These are phyloP conservation scores for Acestrorhynchus altus DNA, from an alignment of 2,797 vertebrate genomes.

Conservation along the genomic window DNA sequence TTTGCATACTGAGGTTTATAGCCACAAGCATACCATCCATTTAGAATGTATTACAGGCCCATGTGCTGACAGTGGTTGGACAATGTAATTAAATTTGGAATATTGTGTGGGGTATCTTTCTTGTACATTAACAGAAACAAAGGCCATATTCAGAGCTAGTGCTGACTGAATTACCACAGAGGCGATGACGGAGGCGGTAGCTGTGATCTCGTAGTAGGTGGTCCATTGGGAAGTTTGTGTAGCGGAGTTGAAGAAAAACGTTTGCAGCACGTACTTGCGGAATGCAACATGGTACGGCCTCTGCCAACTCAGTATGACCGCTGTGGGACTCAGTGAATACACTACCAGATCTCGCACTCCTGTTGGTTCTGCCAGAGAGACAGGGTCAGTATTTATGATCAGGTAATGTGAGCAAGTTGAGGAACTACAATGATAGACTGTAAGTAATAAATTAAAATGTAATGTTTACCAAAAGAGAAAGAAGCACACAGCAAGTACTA, in stretches of 20 bases:
- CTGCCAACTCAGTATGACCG: conserved; percentile 92
- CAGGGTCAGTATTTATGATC: not conserved
- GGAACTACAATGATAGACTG: not conserved
- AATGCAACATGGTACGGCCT: conserved; percentile 90
- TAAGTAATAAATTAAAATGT: not conserved
- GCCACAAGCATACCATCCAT: too few relatives aligned
- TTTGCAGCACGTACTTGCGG: conserved; percentile 93
- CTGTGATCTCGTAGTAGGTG: conserved; percentile 95
- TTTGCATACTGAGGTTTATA: too few relatives aligned
- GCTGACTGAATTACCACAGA: conserved; percentile 84
- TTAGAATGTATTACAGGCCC: too few relatives aligned
- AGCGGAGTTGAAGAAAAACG: conserved; percentile 95
- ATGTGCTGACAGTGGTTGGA: too few relatives aligned
- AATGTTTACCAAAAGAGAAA: not conserved
- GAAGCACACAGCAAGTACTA: not conserved
- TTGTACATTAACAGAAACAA: not conserved
- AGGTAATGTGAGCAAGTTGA: not conserved
- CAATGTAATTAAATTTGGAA: too few relatives aligned
- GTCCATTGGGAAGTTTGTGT: conserved; percentile 93
- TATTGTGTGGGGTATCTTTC: not conserved
- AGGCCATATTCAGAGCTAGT: not conserved
- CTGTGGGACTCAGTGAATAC: conserved; percentile 88
- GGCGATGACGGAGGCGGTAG: conserved; percentile 86
- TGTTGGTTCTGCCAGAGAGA: conserved; percentile 82
- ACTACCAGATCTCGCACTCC: conserved; percentile 89